Evolutionary conservation across 2,797 vertebrate species (phyloP).

Genomic region (Streptopelia turtur): DNA sequence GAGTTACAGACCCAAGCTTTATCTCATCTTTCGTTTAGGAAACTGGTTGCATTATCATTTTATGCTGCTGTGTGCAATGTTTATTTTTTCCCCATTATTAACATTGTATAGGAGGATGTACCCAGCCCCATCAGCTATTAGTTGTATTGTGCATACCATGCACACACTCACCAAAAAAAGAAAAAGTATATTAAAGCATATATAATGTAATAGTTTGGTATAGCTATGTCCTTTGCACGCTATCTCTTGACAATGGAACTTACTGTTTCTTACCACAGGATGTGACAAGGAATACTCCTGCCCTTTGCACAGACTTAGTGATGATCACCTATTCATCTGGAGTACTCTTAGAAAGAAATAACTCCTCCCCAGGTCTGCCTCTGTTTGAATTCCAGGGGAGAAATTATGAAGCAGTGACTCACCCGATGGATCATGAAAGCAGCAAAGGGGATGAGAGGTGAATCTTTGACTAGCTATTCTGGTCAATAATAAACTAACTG

Average conservation of each 20-base stretch:
- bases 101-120: conserved; percentile 60
- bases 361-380: not conserved
- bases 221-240: not conserved
- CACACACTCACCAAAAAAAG: not conserved
- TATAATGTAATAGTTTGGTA: not conserved
- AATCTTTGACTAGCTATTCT: conserved; percentile 1
- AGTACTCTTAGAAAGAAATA: not conserved
- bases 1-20: conserved; percentile 51
- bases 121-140: conserved; percentile 34
- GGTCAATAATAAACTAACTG: conserved; percentile 34
- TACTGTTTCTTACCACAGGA: not conserved
- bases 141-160: not conserved
- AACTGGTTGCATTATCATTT: conserved; percentile 57
- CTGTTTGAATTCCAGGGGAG: not conserved
- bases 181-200: not conserved
- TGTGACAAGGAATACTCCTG: not conserved
- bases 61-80: conserved; percentile 46
- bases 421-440: not conserved
- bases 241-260: not conserved
- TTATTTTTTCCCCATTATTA: conserved; percentile 59
- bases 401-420: not conserved
- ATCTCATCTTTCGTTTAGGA: conserved; percentile 66
- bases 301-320: not conserved
- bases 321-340: not conserved
- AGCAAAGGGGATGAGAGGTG: not conserved